A percentile compares a stretch with the other conserved stretches of the same genome.
Conservation (phyloP, 2,888 invertebrate genomes). For the Camponotus fellah region DNA sequence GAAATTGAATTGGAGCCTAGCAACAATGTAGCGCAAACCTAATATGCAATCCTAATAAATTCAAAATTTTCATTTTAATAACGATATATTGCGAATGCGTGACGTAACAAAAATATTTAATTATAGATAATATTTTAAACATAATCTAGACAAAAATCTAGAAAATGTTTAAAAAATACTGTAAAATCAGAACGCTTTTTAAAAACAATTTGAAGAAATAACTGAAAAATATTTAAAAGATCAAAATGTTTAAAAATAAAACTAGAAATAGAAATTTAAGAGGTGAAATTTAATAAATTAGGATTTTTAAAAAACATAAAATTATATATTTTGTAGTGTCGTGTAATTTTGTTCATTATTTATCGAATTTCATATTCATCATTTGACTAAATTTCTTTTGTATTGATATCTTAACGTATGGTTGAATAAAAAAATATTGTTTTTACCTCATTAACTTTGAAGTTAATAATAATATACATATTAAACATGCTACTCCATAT, state of each 20-base stretch:
- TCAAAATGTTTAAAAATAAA: neutral
- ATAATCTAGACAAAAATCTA: neutral
- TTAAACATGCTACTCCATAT: neutral
- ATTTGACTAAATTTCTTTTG: slow-evolving; percentile 1
- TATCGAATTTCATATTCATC: neutral
- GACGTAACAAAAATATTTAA: neutral
- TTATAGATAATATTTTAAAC: neutral
- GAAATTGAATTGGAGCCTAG: neutral
- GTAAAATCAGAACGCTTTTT: neutral
- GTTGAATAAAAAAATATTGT: slow-evolving; percentile 12
- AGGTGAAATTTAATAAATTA: neutral
- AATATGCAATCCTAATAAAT: neutral
- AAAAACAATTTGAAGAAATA: neutral
- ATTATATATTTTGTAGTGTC: neutral
- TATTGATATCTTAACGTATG: neutral
- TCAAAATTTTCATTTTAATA: neutral
- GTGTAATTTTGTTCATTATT: slow-evolving; percentile 1
- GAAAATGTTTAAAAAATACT: neutral
- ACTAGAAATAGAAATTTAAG: neutral
- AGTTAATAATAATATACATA: neutral
- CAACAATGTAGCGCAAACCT: neutral
- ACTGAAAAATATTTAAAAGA: neutral
- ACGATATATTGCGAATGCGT: neutral
- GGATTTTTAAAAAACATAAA: neutral
- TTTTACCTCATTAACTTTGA: neutral